phyloP scores from a whole-genome alignment of 2,797 vertebrate species.

The Alectoris magna region DNA sequence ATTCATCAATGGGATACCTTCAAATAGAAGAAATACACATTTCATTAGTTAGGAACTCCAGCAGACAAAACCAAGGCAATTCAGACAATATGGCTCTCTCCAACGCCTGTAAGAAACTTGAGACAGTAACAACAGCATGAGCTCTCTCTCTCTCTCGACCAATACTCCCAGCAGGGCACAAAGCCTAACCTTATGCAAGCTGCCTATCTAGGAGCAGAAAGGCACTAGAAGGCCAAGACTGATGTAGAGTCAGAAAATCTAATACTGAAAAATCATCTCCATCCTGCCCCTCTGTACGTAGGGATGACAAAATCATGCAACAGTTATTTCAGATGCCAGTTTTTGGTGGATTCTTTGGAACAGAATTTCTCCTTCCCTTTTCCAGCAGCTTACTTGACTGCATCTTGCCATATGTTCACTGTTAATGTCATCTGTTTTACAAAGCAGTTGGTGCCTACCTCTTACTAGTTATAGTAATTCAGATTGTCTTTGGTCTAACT shows the following conservation, averaged over 20 bases:
- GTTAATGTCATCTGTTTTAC: background rate
- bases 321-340: background rate
- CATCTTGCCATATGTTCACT: background rate
- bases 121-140: background rate
- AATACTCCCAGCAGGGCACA: background rate
- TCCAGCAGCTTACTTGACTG: background rate
- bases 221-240: background rate
- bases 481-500: background rate
- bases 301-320: background rate
- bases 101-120: background rate
- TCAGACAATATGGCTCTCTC: background rate
- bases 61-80: background rate
- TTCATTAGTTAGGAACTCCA: background rate
- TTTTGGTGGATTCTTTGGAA: background rate
- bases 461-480: background rate
- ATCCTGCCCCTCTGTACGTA: background rate
- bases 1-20: background rate
- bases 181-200: background rate
- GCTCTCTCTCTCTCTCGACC: background rate
- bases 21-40: background rate
- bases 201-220: background rate
- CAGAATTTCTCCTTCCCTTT: background rate
- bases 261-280: background rate
- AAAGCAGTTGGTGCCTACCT: background rate
- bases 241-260: background rate